phyloP scores from a whole-genome alignment of 64 coral and sea anemone species.

The Platygyra sinensis region DNA sequence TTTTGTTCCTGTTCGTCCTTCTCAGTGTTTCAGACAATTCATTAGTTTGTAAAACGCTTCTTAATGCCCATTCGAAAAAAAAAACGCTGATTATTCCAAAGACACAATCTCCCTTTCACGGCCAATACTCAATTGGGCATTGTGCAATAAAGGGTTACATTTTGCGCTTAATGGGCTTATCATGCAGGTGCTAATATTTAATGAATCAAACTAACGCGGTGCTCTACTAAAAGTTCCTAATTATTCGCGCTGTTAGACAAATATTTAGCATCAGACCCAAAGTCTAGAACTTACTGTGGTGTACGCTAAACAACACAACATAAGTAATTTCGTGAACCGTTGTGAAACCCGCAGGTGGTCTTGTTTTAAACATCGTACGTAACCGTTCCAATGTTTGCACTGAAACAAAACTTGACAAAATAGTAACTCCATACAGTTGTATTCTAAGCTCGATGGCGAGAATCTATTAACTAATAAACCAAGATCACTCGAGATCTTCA shows the following conservation, averaged over 20 bases:
- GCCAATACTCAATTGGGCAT: conserved; percentile 25
- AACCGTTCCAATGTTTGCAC: not conserved
- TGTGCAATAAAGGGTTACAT: not conserved
- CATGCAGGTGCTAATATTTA: conserved; percentile 12
- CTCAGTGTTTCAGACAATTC: conserved; percentile 1
- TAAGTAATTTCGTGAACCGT: not conserved
- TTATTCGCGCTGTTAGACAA: conserved; percentile 21
- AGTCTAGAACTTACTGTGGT: conserved; percentile 19
- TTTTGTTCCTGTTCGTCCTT: too few species aligned
- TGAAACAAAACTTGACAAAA: not conserved
- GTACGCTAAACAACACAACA: conserved; percentile 8
- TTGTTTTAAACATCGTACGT: not conserved
- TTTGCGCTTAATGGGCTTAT: conserved; percentile 23
- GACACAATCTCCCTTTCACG: conserved; percentile 26
- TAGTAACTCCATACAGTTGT: not conserved
- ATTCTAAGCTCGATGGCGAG: not conserved
- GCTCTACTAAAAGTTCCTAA: not conserved
- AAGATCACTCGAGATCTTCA: not conserved
- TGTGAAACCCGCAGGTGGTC: not conserved
- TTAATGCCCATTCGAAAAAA: not conserved
- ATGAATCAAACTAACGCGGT: conserved; percentile 19
- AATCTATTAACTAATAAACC: not conserved
- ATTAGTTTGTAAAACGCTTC: not conserved
- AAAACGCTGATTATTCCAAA: not conserved
- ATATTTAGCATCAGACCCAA: conserved; percentile 12